Percentiles rank a stretch among this genome's conserved stretches.
These are phyloP conservation scores for Columbina picui DNA, from an alignment of 2,113 vertebrate species.

Conservation along the genomic window DNA sequence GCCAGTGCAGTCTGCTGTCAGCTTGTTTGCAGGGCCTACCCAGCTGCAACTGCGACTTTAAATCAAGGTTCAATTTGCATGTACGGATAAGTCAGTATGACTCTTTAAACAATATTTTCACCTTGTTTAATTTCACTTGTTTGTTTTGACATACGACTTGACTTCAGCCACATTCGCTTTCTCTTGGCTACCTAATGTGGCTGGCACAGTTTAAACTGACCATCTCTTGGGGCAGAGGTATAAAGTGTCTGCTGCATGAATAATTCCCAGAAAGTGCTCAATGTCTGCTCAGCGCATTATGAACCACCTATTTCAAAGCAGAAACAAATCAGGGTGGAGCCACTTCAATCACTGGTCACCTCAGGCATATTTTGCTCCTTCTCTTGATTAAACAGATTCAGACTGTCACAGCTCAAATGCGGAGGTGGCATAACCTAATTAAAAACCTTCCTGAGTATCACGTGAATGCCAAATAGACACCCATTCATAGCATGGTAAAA, in stretches of 20 bases:
- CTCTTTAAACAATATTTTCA: background rate
- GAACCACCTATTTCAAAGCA: background rate
- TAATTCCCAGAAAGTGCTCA: background rate
- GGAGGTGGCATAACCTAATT: background rate
- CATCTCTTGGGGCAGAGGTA: background rate
- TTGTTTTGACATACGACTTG: accelerated
- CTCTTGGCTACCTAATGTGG: background rate
- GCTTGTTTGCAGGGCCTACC: background rate
- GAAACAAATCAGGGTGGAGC: background rate
- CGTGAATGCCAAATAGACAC: background rate
- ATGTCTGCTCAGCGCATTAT: background rate
- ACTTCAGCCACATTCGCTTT: background rate
- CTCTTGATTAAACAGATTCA: background rate
- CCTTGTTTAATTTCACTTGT: background rate
- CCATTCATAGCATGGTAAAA: background rate
- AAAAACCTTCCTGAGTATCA: background rate
- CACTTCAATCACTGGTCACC: background rate
- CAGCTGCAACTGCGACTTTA: background rate
- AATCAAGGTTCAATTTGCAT: background rate
- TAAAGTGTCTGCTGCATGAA: background rate
- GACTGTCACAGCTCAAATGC: background rate
- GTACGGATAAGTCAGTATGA: background rate
- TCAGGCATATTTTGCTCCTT: background rate
- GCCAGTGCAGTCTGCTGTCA: background rate
- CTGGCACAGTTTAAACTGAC: background rate